Percentiles rank a stretch among this genome's conserved stretches.
These are phyloP conservation scores for Thecophora atra DNA, from an alignment of 2,888 invertebrate species.

Conservation along the genomic window DNA sequence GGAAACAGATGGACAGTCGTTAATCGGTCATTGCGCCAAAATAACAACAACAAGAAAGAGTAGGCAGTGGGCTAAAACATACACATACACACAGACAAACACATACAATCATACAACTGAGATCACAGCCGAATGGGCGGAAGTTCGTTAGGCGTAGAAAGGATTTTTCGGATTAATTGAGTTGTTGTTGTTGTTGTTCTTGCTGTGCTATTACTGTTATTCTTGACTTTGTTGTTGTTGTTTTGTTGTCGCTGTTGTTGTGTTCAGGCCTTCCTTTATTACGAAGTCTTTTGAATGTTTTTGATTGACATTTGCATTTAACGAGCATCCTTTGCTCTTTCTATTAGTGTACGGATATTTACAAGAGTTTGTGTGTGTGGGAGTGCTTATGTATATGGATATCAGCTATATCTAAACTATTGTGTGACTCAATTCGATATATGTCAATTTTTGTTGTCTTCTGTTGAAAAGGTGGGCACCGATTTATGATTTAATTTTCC, in stretches of 20 bases:
- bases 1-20: slow-evolving; percentile 33
- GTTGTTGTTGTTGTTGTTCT: neutral
- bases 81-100: neutral
- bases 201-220: no score
- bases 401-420: no score
- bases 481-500: neutral
- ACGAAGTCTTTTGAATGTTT: slow-evolving; percentile 26
- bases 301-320: slow-evolving; percentile 35
- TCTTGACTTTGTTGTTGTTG: no score
- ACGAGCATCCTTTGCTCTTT: slow-evolving; percentile 17
- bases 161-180: slow-evolving; percentile 37
- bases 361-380: neutral
- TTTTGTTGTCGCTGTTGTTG: neutral
- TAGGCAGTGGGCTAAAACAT: no score
- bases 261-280: slow-evolving; percentile 14
- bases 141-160: neutral
- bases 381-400: neutral
- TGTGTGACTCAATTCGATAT: no score
- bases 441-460: neutral
- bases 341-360: no score
- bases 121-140: neutral
- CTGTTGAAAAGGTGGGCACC: neutral
- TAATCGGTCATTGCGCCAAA: slow-evolving; percentile 32
- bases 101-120: slow-evolving; percentile 5
- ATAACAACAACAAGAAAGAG: neutral